Evolutionary conservation across 1,140 invertebrate genomes (phyloP), one percentile per base, ranked within the genome.

Genomic region (Drosophila sproati): DNA sequence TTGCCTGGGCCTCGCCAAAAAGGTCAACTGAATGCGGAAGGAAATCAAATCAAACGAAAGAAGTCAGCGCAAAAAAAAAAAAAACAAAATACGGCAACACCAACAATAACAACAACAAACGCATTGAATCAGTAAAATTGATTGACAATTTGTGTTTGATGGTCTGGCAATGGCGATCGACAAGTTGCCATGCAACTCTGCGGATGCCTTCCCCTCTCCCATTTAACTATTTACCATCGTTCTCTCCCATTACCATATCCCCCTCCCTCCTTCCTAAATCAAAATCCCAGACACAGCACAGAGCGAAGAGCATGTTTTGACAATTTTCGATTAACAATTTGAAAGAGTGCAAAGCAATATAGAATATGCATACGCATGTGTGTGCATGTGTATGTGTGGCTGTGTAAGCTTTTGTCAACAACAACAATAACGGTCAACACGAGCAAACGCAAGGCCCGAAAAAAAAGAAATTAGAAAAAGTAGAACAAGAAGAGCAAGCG

Each of bases 1-100:
- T 55, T 50, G 57, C 7, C 20, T 12, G 51, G 34, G 39, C 50
- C 32, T 28, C 69, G 35, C 12, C 57, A 8, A 41, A 88, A 87
- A 87, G 82, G 82, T 87, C 77, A 85, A 78, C 78, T 39, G 35
- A 63, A 79, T 67, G 66, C 79, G 83, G 82, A 87, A 87, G 82
- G 79, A 82, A 87, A 75, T 67, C 78, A 75, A 64, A 64, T 67
- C 78, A 75, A 64, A 64, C 35, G 68, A 71, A 68, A 64, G 55
- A 10, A 32, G 61, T 41, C 62, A 57, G 60, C 34, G n/a, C 10
- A 43, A 73, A 54, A 20, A 20, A 20, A n/a, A n/a, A 20, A 20
- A 20, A 20, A 20, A 20, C 20, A 20, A 20, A 20, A 20, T 20
- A 71, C 20, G 32, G 61, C 8, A 56, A 56, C 10, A 28, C 28